Conservation (phyloP, 2,888 invertebrate genomes). For the Erebia aethiops region DNA sequence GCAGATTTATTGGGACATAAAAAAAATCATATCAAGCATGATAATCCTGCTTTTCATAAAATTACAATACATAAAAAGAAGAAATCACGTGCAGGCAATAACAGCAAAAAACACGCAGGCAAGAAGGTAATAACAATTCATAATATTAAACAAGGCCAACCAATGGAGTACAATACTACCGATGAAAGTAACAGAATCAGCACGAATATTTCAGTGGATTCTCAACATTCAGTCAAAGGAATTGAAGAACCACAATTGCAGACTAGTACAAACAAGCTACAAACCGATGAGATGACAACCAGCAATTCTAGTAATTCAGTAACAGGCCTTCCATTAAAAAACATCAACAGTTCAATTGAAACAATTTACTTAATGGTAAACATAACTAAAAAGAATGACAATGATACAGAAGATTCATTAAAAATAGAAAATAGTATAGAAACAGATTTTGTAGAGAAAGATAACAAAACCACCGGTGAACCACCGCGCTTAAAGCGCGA, state of each 20-base stretch:
- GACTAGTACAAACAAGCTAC: constrained; percentile 34
- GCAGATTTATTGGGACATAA: constrained; percentile 58
- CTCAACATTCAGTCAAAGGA: constrained; percentile 11
- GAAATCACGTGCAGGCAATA: constrained; percentile 57
- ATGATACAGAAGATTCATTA: constrained; percentile 47
- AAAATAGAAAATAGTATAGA: constrained; percentile 65
- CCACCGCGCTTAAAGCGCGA: constrained; percentile 55
- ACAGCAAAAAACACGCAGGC: constrained; percentile 66
- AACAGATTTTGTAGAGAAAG: constrained; percentile 51
- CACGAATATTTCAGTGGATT: constrained; percentile 33
- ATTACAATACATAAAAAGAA: constrained; percentile 71
- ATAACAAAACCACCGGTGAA: constrained; percentile 46
- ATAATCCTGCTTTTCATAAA: constrained; percentile 54
- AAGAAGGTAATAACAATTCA: constrained; percentile 61
- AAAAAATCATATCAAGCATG: constrained; percentile 45
- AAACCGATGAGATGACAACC: constrained; percentile 13
- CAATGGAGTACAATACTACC: constrained; percentile 47
- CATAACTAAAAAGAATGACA: constrained; percentile 53
- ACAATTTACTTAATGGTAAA: constrained; percentile 57
- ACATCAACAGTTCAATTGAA: constrained; percentile 53
- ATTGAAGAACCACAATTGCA: constrained; percentile 38
- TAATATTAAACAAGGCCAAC: constrained; percentile 58
- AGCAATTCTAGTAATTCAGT: constrained; percentile 43
- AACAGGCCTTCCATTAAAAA: constrained; percentile 38
- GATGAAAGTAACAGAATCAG: constrained; percentile 43